Base-by-base conservation (phyloP, 1,140 invertebrate genomes). In the Drosophila persimilis region DNA sequence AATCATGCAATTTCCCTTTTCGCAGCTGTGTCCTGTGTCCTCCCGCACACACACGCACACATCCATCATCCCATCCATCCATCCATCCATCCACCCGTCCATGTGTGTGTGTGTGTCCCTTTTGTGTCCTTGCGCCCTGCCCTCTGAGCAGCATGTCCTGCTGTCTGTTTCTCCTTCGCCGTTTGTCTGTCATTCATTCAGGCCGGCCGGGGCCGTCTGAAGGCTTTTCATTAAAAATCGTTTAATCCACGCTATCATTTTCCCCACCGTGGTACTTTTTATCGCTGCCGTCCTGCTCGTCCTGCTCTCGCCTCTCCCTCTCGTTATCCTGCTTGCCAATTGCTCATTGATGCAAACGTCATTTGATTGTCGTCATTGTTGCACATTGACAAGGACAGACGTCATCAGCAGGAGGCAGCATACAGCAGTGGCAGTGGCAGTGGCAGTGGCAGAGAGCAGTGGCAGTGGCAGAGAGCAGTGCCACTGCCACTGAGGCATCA, bases 201-300 rank as follows among this genome's bases (percentile, higher is more conserved):
- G 43, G n/a, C 53, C 20, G 26, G 69, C 62, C 63, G 31, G 8
- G 31, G 66, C 76, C 77, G 57, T 77, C 77, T 84, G 75, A 81
- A 84, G 80, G 77, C 80, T 90, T 90, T 90, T 89, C 86, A 90
- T 89, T 90, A 90, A 90, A 90, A 90, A 89, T 89, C 86, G 80
- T 90, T 90, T 90, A 90, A 83, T 90, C 85, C 80, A 86, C 73
- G 77, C 78, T 89, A 81, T 86, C 78, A 81, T 81, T 84, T 84
- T 76, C 71, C 57, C 66, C 35, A 53, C 48, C 44, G 39, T 69
- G 13, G 26, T 47, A 50, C 29, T 50, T 50, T 22, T 59, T 61
- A 39, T 43, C 46, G 26, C 29, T 51, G 11, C 15, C 9, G 35
- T 35, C 35, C 35, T 11, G 31, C 17, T 17, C 17, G 35, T 35